These are phyloP conservation scores for Drosophila lini DNA, from an alignment of 1,140 invertebrate genomes.

Conservation along the genomic window DNA sequence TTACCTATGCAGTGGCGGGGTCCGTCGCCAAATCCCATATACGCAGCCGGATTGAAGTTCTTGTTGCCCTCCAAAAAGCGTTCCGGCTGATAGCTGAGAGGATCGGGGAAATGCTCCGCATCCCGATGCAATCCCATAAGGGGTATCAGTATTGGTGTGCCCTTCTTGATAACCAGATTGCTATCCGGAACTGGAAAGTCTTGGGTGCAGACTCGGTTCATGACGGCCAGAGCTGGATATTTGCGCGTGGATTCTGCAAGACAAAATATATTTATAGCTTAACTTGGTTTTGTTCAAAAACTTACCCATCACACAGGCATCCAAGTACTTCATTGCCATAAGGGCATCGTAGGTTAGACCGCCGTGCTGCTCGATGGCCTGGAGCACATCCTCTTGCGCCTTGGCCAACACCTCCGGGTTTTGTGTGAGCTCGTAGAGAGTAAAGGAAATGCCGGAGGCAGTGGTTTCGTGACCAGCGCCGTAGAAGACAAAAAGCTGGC, in stretches of 20 bases:
- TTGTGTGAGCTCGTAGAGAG: conserved; percentile 86
- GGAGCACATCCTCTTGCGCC: conserved; percentile 85
- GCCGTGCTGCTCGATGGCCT: conserved; percentile 80
- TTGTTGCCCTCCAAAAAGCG: too few species aligned
- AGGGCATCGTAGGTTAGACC: conserved; percentile 86
- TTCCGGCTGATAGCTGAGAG: too few species aligned
- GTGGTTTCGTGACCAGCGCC: conserved; percentile 91
- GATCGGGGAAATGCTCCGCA: too few species aligned
- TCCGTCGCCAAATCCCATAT: conserved; percentile 88
- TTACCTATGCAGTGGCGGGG: conserved; percentile 86
- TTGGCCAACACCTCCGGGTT: conserved; percentile 61
- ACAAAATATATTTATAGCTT: too few species aligned
- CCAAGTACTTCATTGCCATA: conserved; percentile 86
- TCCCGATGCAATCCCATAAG: too few species aligned
- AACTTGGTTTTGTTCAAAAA: not conserved
- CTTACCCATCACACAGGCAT: conserved; percentile 85
- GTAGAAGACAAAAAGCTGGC: conserved; percentile 88
- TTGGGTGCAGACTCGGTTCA: too few species aligned
- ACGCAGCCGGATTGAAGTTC: too few species aligned
- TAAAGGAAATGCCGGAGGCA: conserved; percentile 86
- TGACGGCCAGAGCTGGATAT: too few species aligned
- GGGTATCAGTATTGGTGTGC: too few species aligned
- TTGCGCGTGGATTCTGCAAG: too few species aligned
- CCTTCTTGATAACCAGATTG: too few species aligned
- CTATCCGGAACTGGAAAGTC: too few species aligned